Base-by-base conservation (phyloP, 1,140 invertebrate genomes). In the Caenorhabditis inopinata region DNA sequence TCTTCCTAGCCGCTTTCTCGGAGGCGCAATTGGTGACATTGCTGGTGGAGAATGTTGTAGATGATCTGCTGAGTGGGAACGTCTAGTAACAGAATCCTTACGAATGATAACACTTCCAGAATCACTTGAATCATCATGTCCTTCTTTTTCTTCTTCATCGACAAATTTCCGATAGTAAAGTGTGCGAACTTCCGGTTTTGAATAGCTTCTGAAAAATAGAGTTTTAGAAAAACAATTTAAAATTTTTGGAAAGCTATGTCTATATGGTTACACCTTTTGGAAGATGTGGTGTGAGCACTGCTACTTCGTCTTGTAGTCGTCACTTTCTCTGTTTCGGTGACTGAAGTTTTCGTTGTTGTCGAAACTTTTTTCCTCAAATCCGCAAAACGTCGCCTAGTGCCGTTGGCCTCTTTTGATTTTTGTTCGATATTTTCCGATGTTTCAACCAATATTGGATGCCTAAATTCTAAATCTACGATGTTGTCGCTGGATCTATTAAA, bases 381-480 rank as follows among this genome's bases (percentile, higher is more conserved):
- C 25, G 58, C 58, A 38, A 68, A 68, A 21, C 58, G 58, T n/a
- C 58, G 58, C 58, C 58, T 68, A 38, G 58, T 68, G 9, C 58
- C 58, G 38, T 68, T 68, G 12, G 2, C 23, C n/a, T 32, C 58
- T 21, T 68, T 68, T 16, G 11, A 7, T 38, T 68, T 38, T 18
- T 68, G 58, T 16, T 68, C n/a, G 18, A 32, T 32, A 1, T 68
- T 68, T 9, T 68, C 58, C 23, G 32, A 68, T 68, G 58, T 68
- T 21, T 68, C 58, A 18, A 35, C n/a, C 11, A 68, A 32, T 11
- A 68, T 42, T 38, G 58, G 58, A 68, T 68, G 58, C 38, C 58
- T 68, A 21, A 68, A 68, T 42, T 68, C 58, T 68, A 68, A 68
- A 68, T 68, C 58, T 68, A 68, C 38, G 58, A 68, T 68, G 38